These are phyloP conservation scores for Turdus rufiventris DNA, from an alignment of 2,113 vertebrate species.

Conservation along the genomic window DNA sequence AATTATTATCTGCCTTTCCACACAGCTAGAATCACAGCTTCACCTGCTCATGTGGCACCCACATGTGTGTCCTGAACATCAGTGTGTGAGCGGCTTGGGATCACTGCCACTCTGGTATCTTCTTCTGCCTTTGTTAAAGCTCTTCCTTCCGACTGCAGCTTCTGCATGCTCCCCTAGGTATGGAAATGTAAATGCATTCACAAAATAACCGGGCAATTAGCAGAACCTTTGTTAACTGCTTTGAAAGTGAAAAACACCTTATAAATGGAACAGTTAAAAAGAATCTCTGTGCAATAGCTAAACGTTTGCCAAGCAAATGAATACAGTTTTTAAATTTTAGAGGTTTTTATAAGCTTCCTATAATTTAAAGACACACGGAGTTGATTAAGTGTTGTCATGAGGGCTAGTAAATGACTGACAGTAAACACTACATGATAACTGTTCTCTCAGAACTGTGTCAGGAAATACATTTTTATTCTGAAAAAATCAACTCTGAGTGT, in stretches of 20 bases:
- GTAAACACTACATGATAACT: neutral
- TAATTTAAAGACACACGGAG: neutral
- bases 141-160: fast-evolving
- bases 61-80: slow-evolving; percentile 26
- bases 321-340: neutral
- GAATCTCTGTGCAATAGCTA: neutral
- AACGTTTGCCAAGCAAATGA: neutral
- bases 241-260: neutral
- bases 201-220: neutral
- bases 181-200: neutral
- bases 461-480: neutral
- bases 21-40: neutral
- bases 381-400: neutral
- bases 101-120: neutral
- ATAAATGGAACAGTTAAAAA: neutral
- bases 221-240: neutral
- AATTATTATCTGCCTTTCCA: slow-evolving; percentile 30
- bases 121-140: neutral
- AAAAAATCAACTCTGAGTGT: neutral
- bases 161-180: fast-evolving
- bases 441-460: neutral
- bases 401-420: neutral
- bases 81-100: neutral
- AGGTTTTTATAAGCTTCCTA: neutral
- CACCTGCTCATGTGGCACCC: slow-evolving; percentile 58